phyloP scores from a whole-genome alignment of 2,113 vertebrate genomes.

The Prietella phreatophila region DNA sequence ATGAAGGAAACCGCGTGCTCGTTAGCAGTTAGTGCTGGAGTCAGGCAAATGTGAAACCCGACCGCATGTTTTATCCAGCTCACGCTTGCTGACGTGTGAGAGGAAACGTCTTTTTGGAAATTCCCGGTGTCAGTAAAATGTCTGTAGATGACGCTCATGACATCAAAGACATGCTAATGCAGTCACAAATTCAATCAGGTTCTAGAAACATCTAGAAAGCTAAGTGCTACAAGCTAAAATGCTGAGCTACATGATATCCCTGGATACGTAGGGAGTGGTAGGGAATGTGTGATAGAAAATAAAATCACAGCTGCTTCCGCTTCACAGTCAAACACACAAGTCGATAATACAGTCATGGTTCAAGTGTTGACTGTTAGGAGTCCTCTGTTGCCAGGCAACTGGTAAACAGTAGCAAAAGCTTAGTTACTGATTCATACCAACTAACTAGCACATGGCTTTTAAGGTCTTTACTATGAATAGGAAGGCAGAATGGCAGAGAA shows the following conservation, averaged over 20 bases:
- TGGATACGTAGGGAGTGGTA: background rate
- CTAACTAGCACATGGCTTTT: background rate
- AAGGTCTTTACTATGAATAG: background rate
- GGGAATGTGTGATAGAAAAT: background rate
- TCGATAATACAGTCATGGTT: background rate
- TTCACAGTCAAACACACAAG: background rate
- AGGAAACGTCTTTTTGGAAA: background rate
- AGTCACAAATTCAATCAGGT: background rate
- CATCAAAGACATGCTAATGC: background rate
- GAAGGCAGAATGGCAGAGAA: background rate
- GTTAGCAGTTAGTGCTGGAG: conserved; percentile 14
- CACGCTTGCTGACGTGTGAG: background rate
- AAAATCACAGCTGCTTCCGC: background rate
- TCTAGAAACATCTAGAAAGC: background rate
- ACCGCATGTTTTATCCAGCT: background rate
- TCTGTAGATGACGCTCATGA: background rate
- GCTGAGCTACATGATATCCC: background rate
- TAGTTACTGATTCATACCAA: background rate
- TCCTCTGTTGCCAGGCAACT: background rate
- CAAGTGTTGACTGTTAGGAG: background rate
- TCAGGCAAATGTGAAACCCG: background rate
- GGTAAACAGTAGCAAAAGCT: background rate
- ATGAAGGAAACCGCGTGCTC: background rate
- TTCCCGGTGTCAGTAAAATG: background rate
- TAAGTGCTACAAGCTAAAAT: background rate